Conservation (phyloP, 2,888 invertebrate genomes). For the Ethmia dodecea region DNA sequence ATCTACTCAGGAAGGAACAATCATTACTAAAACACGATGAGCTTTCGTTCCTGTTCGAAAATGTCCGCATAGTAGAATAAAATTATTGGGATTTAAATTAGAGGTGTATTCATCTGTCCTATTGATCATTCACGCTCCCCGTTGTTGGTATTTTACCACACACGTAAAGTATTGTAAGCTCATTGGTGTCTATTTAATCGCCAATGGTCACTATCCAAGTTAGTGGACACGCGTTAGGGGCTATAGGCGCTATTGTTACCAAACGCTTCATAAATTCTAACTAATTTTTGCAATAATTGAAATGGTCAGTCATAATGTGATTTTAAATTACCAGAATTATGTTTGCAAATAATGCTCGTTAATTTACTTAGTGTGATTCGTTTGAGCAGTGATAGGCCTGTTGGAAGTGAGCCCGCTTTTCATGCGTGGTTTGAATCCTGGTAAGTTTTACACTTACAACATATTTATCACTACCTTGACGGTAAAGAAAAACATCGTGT, state of each 20-base stretch:
- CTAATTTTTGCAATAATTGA: slow-evolving; percentile 33
- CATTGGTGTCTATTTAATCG: slow-evolving; percentile 38
- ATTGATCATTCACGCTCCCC: slow-evolving; percentile 55
- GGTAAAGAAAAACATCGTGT: too few species aligned
- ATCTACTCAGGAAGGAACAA: too few species aligned
- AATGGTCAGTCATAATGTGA: slow-evolving; percentile 34
- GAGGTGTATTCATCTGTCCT: slow-evolving; percentile 50
- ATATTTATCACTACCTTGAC: too few species aligned
- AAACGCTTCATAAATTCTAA: slow-evolving; percentile 27
- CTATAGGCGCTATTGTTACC: slow-evolving; percentile 29
- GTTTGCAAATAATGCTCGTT: neutral
- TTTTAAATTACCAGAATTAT: slow-evolving; percentile 35
- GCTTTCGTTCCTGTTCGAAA: too few species aligned
- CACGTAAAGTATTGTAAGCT: slow-evolving; percentile 40
- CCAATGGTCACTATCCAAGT: slow-evolving; percentile 19
- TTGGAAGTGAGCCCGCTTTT: too few species aligned
- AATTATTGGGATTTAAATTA: slow-evolving; percentile 46
- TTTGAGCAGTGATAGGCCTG: neutral
- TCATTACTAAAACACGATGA: too few species aligned
- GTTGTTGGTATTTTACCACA: slow-evolving; percentile 33
- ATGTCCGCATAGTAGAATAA: too few species aligned
- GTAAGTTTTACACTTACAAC: too few species aligned
- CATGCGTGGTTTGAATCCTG: too few species aligned
- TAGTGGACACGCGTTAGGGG: slow-evolving; percentile 34
- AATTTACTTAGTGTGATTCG: neutral